Evolutionary conservation across 92 coral and sea anemone species (phyloP), one percentile per base, ranked within the genome.

Genomic region (Hydrozoanthus gracilis): DNA sequence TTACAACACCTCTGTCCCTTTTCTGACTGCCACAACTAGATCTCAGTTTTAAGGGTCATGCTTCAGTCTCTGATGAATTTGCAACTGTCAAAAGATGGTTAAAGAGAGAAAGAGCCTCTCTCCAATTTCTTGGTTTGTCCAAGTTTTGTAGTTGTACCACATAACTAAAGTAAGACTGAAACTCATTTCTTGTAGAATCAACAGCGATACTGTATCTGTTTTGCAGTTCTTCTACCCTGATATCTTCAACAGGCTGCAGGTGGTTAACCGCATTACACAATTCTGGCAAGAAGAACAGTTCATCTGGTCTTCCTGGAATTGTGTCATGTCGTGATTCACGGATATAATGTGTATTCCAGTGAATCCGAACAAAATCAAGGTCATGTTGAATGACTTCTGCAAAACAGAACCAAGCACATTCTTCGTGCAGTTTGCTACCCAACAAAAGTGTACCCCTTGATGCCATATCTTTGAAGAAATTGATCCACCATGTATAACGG

Each of bases 401-500:
- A 83, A 83, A 83, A 20, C 87, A 83, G 77, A 83, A 83, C 87
- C 79, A 74, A 15, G 51, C 6, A 46, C 87, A 83, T 51, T 83
- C 77, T 14, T 65, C 58, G 0, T 82, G 87, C 12, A 83, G 46
- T 13, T 45, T 47, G 51, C 51, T 50, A 16, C 65, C 66, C 62
- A 54, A 27, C 27, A 68, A 17, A 4, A 70, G 69, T 10, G 44
- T 27, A 39, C 87, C 87, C 51, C 54, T 8, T 45, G 64, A 73
- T 13, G 27, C 78, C 76, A 83, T 73, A 72, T 71, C 87, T 68
- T 83, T 83, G 50, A 84, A 84, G 69, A 84, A 76, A 65, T 61
- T 75, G 46, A 86, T 61, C 83, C 92, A 89, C 90, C 95, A 89
- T 47, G 92, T 66, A 44, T 77, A 71, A 62, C 90, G 61, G 66